phyloP scores from a whole-genome alignment of 1,140 invertebrate genomes.

The Zaprionus tsacasi region DNA sequence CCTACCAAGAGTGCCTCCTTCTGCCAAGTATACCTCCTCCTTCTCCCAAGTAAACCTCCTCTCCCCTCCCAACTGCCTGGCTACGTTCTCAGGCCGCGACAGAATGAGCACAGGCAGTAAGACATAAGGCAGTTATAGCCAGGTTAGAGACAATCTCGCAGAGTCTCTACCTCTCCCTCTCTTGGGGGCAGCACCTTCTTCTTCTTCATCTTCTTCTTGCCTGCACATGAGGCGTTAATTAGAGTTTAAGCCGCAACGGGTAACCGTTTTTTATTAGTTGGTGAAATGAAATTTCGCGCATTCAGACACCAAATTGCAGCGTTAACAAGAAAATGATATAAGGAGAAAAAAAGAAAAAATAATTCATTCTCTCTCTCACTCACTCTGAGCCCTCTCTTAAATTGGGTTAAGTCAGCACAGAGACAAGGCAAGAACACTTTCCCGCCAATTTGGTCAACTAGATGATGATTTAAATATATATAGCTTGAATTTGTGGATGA shows the following conservation, averaged over 20 bases:
- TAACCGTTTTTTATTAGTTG: constrained; percentile 63
- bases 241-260: constrained; percentile 71
- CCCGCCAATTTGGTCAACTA: constrained; percentile 6
- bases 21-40: not conserved
- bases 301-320: constrained; percentile 51
- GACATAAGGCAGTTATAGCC: constrained; percentile 51
- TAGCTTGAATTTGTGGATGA: not conserved
- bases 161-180: not conserved
- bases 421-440: constrained; percentile 19
- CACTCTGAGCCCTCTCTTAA: constrained; percentile 12
- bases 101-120: constrained; percentile 71
- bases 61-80: not conserved
- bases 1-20: too few species aligned
- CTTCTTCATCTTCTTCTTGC: not conserved
- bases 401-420: constrained; percentile 44
- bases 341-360: constrained; percentile 5
- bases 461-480: constrained; percentile 1
- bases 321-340: constrained; percentile 34
- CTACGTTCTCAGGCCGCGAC: constrained; percentile 46
- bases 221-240: constrained; percentile 74
- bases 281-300: constrained; percentile 60
- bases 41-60: too few species aligned
- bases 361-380: constrained; percentile 30
- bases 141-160: constrained; percentile 10
- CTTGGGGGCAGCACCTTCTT: constrained; percentile 11